Evolutionary conservation across 2,797 vertebrate genomes (phyloP), one percentile per base, ranked within the genome.

Genomic region (Megalops cyprinoides): DNA sequence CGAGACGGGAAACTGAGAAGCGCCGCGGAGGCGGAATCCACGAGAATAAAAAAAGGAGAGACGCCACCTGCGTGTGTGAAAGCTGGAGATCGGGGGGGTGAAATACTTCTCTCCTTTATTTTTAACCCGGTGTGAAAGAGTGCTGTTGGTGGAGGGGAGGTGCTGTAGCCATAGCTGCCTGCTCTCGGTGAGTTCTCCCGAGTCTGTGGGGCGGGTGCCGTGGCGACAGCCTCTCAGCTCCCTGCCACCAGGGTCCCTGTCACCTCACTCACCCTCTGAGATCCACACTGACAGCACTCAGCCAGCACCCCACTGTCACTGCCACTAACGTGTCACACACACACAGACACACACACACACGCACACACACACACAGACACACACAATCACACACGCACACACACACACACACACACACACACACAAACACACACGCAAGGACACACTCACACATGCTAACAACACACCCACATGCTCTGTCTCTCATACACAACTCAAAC

Each of bases 1-100:
- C 86, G 81, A 71, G 81, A 89, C 91, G 91, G 92, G 90, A 89
- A 90, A 92, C 90, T 90, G 87, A 75, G 89, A 93, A 89, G 91
- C 91, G 92, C 91, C 90, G 89, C 85, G 90, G 82, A 58, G 85
- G 88, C 87, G 86, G 83, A 87, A 88, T 87, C 87, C 48, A 73
- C 85, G 49, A 37, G 55, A 42, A 49, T 53, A 69, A 78, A 69
- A 78, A 46, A 75, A 79, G 80, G 85, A 84, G 75, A 89, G 84
- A 84, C 76, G 82, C 84, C 23, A 20, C 69, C 25, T 56, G 78
- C 82, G 78, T 81, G 81, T 60, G 76, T 82, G 77, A 82, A 82
- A 76, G 73, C 81, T 75, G 71, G 65, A 77, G 77, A 81, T 65
- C 78, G 74, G 75, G 56, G 23, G 53, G 78, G 80, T 82, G 73